Evolutionary conservation across 2,113 vertebrate genomes (phyloP).

Genomic region (Cynocephalus volans): DNA sequence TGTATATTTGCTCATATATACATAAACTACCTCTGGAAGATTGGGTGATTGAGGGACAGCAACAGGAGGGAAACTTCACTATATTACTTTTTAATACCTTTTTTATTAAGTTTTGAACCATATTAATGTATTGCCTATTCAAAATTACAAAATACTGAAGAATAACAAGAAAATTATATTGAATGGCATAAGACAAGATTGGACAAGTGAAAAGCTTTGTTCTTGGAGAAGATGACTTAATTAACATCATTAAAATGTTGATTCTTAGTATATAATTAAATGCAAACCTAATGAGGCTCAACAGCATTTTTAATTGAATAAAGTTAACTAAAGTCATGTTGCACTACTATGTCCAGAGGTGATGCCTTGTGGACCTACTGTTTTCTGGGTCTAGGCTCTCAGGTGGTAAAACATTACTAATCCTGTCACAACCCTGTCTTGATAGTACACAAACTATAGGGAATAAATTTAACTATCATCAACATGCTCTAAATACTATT

Average conservation of each 20-base stretch:
- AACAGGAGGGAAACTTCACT: background rate
- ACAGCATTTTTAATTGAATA: conserved; percentile 31
- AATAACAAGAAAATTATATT: conserved; percentile 31
- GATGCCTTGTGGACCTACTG: background rate
- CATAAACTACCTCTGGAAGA: background rate
- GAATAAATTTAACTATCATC: background rate
- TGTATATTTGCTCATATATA: background rate
- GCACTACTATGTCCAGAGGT: background rate
- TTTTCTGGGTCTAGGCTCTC: conserved; percentile 3
- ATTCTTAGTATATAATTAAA: background rate
- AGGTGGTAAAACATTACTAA: background rate
- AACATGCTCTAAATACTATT: background rate
- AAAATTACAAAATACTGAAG: conserved; percentile 21
- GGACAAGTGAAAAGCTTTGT: conserved; percentile 51
- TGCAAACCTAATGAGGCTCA: background rate
- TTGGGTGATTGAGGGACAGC: background rate
- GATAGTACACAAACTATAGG: background rate
- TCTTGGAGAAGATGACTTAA: conserved; percentile 2
- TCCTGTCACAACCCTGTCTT: background rate
- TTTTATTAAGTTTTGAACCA: background rate
- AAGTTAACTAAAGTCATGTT: background rate
- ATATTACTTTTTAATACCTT: conserved; percentile 25
- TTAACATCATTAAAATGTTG: background rate
- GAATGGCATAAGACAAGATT: conserved; percentile 15
- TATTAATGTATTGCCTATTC: background rate